phyloP scores from a whole-genome alignment of 2,797 vertebrate genomes.

The Characodon lateralis region DNA sequence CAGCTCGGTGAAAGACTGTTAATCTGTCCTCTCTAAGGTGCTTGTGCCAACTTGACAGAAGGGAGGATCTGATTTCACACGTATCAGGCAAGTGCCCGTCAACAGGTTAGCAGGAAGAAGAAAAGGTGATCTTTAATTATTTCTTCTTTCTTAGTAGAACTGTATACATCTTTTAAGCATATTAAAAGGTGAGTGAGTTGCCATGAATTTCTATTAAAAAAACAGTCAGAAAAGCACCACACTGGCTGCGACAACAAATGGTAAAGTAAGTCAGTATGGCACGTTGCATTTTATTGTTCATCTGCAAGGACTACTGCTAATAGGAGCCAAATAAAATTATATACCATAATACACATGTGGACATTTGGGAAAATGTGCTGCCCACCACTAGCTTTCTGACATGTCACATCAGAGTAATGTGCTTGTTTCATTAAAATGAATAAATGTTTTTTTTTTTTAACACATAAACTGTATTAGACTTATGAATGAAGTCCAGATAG shows the following conservation, averaged over 20 bases:
- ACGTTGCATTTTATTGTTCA: background rate
- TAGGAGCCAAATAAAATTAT: background rate
- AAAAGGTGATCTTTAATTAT: background rate
- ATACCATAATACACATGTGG: background rate
- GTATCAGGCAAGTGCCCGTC: conserved; percentile 9
- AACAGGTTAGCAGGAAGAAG: conserved; percentile 9
- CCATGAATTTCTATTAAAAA: background rate
- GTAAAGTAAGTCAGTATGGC: background rate
- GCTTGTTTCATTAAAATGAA: background rate
- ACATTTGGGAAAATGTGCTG: background rate
- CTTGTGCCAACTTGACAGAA: conserved; percentile 36
- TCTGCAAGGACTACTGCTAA: background rate
- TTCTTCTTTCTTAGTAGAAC: conserved; percentile 2
- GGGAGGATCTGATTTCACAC: conserved; percentile 21
- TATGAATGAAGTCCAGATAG: background rate
- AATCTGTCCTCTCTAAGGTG: conserved; percentile 34
- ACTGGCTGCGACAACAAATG: background rate
- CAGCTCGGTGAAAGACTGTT: conserved; percentile 39
- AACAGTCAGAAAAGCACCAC: background rate
- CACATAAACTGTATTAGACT: background rate
- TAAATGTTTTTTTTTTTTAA: background rate
- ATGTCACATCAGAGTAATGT: background rate
- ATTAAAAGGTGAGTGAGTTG: background rate
- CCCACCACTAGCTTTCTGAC: background rate
- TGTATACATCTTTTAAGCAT: background rate